phyloP scores from a whole-genome alignment of 1,140 invertebrate genomes.

The Pseudoatta argentina region DNA sequence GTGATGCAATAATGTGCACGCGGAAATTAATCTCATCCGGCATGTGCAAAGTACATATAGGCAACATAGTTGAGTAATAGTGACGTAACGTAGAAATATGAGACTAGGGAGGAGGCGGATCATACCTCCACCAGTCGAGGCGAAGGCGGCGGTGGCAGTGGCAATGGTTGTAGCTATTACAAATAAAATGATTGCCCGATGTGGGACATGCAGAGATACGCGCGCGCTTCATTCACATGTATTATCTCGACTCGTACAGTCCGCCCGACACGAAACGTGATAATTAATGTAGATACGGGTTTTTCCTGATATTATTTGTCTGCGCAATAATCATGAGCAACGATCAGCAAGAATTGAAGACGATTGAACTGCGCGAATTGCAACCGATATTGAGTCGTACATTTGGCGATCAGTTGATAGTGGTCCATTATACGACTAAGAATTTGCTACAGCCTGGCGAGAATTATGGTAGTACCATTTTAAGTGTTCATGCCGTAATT shows the following conservation, averaged over 20 bases:
- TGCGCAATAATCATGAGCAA: conserved; percentile 37
- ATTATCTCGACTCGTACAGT: neutral
- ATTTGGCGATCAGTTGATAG: conserved; percentile 70
- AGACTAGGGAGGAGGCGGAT: neutral
- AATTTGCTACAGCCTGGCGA: conserved; percentile 85
- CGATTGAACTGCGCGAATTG: conserved; percentile 73
- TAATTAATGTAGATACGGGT: neutral
- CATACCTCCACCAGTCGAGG: neutral
- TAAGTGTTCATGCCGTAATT: conserved; percentile 81
- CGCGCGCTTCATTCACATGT: neutral
- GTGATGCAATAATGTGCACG: neutral
- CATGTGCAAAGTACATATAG: neutral
- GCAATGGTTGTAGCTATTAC: neutral
- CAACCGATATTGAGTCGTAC: conserved; percentile 76
- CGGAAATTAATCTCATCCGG: conserved; percentile 37
- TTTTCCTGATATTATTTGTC: neutral
- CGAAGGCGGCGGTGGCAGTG: neutral
- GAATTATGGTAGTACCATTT: conserved; percentile 88
- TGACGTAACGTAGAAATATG: conserved; percentile 5
- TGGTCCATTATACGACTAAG: conserved; percentile 69
- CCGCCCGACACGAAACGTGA: neutral
- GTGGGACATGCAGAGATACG: neutral
- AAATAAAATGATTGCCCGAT: conserved; percentile 23
- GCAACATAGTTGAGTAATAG: conserved; percentile 14
- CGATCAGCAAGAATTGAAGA: conserved; percentile 14